These are phyloP conservation scores for Acarapis woodi DNA, from an alignment of 1,140 invertebrate genomes.

Conservation along the genomic window DNA sequence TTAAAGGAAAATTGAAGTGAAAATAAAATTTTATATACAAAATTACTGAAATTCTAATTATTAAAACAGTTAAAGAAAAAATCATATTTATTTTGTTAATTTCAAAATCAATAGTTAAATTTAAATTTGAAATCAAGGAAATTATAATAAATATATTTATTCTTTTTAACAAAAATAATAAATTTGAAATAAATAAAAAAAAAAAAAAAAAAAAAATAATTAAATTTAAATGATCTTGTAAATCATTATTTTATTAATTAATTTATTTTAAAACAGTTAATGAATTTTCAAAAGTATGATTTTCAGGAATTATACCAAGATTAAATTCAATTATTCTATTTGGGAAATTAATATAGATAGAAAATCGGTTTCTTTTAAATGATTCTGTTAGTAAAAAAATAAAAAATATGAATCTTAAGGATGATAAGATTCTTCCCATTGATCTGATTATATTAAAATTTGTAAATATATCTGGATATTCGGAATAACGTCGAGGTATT, in stretches of 20 bases:
- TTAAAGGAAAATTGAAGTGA: slow-evolving; percentile 20
- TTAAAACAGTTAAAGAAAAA: slow-evolving; percentile 13
- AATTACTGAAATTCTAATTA: slow-evolving; percentile 30
- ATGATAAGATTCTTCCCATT: slow-evolving; percentile 27
- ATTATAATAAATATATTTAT: no score
- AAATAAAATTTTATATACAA: slow-evolving; percentile 29
- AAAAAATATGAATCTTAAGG: slow-evolving; percentile 23
- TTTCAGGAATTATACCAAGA: slow-evolving; percentile 22
- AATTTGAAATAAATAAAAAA: no score
- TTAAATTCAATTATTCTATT: slow-evolving; percentile 27
- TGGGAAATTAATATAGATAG: slow-evolving; percentile 19
- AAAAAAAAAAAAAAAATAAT: no score
- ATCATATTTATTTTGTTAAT: background rate
- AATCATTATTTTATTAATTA: no score
- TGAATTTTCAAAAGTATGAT: slow-evolving; percentile 28
- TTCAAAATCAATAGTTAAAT: no score
- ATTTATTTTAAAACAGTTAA: no score
- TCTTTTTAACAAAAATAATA: no score
- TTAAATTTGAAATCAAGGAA: no score
- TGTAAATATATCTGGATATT: slow-evolving; percentile 32
- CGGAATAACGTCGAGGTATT: slow-evolving; percentile 36
- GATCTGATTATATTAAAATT: slow-evolving; percentile 32
- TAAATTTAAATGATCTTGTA: no score
- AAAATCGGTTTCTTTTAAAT: slow-evolving; percentile 17
- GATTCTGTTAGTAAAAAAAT: slow-evolving; percentile 24